A percentile compares a stretch with the other conserved stretches of the same genome.
phyloP scores from a whole-genome alignment of 2,797 vertebrate species.

The Parauchenoglanis ngamensis region DNA sequence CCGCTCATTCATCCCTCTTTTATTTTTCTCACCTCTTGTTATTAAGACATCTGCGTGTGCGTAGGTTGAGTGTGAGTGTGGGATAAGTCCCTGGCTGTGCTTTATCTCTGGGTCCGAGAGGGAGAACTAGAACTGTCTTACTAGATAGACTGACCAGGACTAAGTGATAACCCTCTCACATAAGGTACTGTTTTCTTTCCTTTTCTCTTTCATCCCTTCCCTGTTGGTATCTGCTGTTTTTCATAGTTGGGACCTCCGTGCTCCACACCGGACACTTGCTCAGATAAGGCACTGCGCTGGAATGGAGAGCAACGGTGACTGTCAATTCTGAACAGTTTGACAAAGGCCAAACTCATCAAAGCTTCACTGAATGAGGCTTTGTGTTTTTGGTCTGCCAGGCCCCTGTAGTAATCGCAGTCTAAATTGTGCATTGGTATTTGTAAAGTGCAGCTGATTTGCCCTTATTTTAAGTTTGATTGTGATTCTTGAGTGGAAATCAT shows the following conservation, averaged over 20 bases:
- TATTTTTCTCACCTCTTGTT: not conserved
- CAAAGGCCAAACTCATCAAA: constrained; percentile 27
- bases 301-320: constrained; percentile 21
- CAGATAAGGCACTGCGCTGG: constrained; percentile 40
- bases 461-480: constrained; percentile 40
- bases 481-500: constrained; percentile 28
- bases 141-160: constrained; percentile 15
- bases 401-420: constrained; percentile 30
- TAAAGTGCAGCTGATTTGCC: constrained; percentile 32
- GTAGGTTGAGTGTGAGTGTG: constrained; percentile 9
- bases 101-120: constrained; percentile 22
- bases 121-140: not conserved
- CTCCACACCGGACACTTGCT: constrained; percentile 32
- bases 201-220: not conserved
- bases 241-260: not conserved
- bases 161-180: constrained; percentile 32
- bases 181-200: constrained; percentile 10
- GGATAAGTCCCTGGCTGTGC: not conserved
- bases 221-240: constrained; percentile 18
- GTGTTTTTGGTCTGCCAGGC: constrained; percentile 43
- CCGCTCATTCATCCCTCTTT: not conserved
- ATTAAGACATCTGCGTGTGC: not conserved
- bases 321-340: constrained; percentile 23
- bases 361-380: constrained; percentile 36
- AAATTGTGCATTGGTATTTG: constrained; percentile 41